Base-by-base conservation (phyloP, 1,140 invertebrate genomes). In the Anadara kagoshimensis region DNA sequence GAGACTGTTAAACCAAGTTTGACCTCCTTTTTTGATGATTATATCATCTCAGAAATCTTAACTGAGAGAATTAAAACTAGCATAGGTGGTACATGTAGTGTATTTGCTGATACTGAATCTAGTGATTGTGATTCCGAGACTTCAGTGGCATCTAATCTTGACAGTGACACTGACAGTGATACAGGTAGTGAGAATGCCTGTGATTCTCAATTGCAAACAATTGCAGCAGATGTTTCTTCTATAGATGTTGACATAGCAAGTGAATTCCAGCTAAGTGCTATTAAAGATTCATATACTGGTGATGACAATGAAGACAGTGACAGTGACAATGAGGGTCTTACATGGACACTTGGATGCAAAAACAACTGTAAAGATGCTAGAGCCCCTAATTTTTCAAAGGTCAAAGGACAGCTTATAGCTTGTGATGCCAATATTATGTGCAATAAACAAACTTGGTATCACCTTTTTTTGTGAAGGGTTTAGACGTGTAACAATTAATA, bases 1-100 rank as follows among this genome's bases (percentile, higher is more conserved):
- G n/a, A n/a, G 18, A 41, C 10, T 41, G 41, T 66, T 16, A 18
- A 54, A 36, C 64, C 64, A 41, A 36, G 11, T 54, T 7, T 43
- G 41, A 36, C 7, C 41, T 14, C 8, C 10, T 66, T 66, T 51
- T 66, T 66, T 41, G 29, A 66, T 10, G 8, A 2, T 1, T 16
- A 54, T 12, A 54, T 66, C 22, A 14, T 54, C n/a, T 26, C 64
- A 54, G 64, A 26, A 41, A 66, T 66, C 54, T 16, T 66, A 41
- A 66, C 36, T 12, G 18, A 11, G n/a, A n/a, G n/a, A n/a, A n/a
- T n/a, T n/a, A n/a, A n/a, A n/a, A n/a, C n/a, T n/a, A n/a, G n/a
- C n/a, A n/a, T n/a, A n/a, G n/a, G n/a, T n/a, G n/a, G n/a, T n/a
- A n/a, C n/a, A n/a, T n/a, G n/a, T n/a, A n/a, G n/a, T n/a, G n/a